A percentile compares a stretch with the other conserved stretches of the same genome.
Evolutionary conservation across 2,113 vertebrate genomes (phyloP).

Genomic region (Centropus unirufus): DNA sequence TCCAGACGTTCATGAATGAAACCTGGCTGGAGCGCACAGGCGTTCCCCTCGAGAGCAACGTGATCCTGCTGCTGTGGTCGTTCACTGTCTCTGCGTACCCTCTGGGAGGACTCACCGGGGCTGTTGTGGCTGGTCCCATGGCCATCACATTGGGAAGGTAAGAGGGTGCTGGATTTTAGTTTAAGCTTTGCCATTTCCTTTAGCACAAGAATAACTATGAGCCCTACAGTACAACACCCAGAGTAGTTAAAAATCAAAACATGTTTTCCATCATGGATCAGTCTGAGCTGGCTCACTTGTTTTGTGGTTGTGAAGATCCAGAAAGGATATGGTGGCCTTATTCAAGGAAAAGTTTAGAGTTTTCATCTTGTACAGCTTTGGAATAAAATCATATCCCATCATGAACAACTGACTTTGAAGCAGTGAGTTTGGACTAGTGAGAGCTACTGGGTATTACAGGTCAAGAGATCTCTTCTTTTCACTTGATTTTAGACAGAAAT

Average conservation of each 20-base stretch:
- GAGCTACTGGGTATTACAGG: background rate
- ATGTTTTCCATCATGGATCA: background rate
- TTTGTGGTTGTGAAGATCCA: background rate
- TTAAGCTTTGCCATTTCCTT: background rate
- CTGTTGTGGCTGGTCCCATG: constrained; percentile 86
- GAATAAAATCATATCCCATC: background rate
- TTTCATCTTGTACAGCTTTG: background rate
- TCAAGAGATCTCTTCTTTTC: background rate
- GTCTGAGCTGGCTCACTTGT: background rate
- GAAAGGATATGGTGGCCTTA: background rate
- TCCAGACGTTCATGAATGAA: constrained; percentile 87
- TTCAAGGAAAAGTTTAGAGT: background rate
- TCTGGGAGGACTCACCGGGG: constrained; percentile 84
- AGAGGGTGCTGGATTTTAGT: background rate
- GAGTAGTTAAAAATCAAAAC: background rate
- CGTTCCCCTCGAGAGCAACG: constrained; percentile 68
- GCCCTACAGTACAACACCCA: background rate
- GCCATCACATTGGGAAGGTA: constrained; percentile 87
- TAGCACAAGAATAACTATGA: background rate
- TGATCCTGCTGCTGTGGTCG: constrained; percentile 87
- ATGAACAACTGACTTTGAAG: background rate
- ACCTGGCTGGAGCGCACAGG: constrained; percentile 82
- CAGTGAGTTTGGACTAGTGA: background rate
- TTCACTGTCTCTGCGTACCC: constrained; percentile 87
- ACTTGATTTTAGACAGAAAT: background rate